A percentile compares a stretch with the other conserved stretches of the same genome.
These are phyloP conservation scores for Iguana delicatissima DNA, from an alignment of 2,797 vertebrate genomes.

Conservation along the genomic window DNA sequence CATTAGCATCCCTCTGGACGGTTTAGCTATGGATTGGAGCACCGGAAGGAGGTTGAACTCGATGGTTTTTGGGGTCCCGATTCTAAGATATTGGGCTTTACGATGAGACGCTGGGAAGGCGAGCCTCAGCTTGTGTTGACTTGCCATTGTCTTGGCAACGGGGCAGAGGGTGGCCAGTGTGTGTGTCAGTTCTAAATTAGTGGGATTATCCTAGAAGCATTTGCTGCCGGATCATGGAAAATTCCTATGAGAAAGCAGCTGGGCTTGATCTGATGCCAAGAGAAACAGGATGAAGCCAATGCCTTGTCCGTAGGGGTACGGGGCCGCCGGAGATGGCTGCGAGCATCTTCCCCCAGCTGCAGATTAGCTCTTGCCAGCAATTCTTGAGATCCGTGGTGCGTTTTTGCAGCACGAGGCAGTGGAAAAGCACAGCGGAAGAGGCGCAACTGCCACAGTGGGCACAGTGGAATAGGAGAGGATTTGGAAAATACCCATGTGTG, in stretches of 20 bases:
- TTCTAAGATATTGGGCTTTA: not conserved
- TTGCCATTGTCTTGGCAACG: not conserved
- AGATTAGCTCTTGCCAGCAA: slow-evolving; percentile 45
- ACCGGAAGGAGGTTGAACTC: too few relatives aligned
- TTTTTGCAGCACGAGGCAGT: not conserved
- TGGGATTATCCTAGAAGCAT: slow-evolving; percentile 40
- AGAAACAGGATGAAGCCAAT: slow-evolving; percentile 63
- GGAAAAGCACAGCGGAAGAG: not conserved
- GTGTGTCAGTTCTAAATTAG: slow-evolving; percentile 25
- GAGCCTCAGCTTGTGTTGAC: not conserved
- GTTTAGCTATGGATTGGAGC: too few relatives aligned
- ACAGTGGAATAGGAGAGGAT: too few relatives aligned
- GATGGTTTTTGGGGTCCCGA: not conserved
- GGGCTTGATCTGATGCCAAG: slow-evolving; percentile 68
- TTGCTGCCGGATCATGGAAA: slow-evolving; percentile 71
- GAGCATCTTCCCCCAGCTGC: slow-evolving; percentile 47
- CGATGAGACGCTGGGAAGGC: not conserved
- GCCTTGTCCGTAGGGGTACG: slow-evolving; percentile 37
- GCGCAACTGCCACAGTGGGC: not conserved
- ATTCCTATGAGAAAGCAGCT: slow-evolving; percentile 56
- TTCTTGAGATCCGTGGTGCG: slow-evolving; percentile 28
- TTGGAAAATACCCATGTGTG: not conserved
- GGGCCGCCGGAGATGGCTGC: not conserved
- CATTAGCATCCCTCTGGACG: too few relatives aligned
- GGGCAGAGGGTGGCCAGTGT: slow-evolving; percentile 37